Evolutionary conservation across 2,113 vertebrate genomes (phyloP), one percentile per base, ranked within the genome.

Genomic region (Carassius carassius): DNA sequence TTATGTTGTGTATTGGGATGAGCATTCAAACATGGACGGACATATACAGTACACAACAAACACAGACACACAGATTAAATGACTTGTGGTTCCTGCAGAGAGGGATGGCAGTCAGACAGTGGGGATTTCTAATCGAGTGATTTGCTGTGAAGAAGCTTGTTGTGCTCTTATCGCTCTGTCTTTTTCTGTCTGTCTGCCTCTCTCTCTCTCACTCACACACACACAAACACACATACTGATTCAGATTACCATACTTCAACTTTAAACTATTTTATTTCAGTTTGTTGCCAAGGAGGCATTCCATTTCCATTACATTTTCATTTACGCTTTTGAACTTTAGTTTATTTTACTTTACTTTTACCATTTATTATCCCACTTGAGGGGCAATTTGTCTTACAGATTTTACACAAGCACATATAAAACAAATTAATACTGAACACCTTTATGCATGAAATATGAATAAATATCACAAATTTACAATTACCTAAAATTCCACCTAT

Each of bases 101-200:
- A 56, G 63, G 23, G 19, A n/a, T 78, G 47, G 41, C 23, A 72
- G 47, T 70, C 37, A 47, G 85, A 25, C 73, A 17, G 62, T 58
- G 54, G 17, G 70, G 73, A 29, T 69, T 82, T 70, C 60, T 86
- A 86, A 86, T 86, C 70, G 73, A 82, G 62, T 78, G 75, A 37
- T 82, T 60, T 78, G 16, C 11, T 13, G 63, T 72, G 62, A 49
- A 75, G 73, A 78, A 56, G n/a, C 29, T 83, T 73, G 83, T 63
- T 78, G 29, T 44, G 63, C 32, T 41, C 37, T 41, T 49, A 17
- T 21, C 21, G 9, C 16, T 73, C 7, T 25, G 21, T 23, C 44
- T 4, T 6, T 63, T 23, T 65, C 10, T 25, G 16, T 19, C 54
- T 6, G 13, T 51, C 51, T 8, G 12, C 47, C 23, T 65, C 5